These are phyloP conservation scores for Pocota personata DNA, from an alignment of 2,888 invertebrate genomes.

Conservation along the genomic window DNA sequence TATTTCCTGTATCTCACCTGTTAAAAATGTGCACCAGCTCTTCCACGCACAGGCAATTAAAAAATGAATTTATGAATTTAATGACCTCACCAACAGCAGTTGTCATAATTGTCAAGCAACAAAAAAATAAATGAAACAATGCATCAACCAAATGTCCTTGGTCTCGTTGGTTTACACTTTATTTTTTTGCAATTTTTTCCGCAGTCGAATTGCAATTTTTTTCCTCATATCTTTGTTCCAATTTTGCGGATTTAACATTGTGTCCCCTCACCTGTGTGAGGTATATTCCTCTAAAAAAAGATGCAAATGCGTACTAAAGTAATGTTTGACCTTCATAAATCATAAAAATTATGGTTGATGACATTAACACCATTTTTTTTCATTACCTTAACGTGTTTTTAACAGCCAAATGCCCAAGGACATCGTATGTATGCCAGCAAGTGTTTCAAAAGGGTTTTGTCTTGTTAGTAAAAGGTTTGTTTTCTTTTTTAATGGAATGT, in stretches of 20 bases:
- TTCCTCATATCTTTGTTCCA: background rate
- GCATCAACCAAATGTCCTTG: constrained; percentile 43
- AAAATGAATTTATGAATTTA: constrained; percentile 61
- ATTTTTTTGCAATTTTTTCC: constrained; percentile 20
- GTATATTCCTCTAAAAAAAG: constrained; percentile 48
- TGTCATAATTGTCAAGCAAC: constrained; percentile 56
- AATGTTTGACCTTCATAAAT: constrained; percentile 67
- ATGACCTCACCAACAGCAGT: constrained; percentile 39
- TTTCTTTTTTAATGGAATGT: constrained; percentile 31
- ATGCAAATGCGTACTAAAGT: constrained; percentile 29
- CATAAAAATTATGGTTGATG: constrained; percentile 61
- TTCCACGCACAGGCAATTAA: constrained; percentile 23
- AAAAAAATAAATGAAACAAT: constrained; percentile 8
- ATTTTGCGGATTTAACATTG: background rate
- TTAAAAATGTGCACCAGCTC: constrained; percentile 27
- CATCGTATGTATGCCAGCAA: constrained; percentile 45
- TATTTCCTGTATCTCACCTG: constrained; percentile 38
- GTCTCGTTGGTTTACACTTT: background rate
- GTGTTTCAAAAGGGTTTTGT: constrained; percentile 63
- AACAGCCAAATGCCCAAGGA: constrained; percentile 54
- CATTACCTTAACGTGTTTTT: constrained; percentile 31
- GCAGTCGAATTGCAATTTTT: constrained; percentile 19
- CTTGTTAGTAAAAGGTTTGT: background rate
- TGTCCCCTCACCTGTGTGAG: constrained; percentile 55
- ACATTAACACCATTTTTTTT: constrained; percentile 54